These are phyloP conservation scores for Kryphioiulus occultus DNA, from an alignment of 2,888 invertebrate species.

Conservation along the genomic window DNA sequence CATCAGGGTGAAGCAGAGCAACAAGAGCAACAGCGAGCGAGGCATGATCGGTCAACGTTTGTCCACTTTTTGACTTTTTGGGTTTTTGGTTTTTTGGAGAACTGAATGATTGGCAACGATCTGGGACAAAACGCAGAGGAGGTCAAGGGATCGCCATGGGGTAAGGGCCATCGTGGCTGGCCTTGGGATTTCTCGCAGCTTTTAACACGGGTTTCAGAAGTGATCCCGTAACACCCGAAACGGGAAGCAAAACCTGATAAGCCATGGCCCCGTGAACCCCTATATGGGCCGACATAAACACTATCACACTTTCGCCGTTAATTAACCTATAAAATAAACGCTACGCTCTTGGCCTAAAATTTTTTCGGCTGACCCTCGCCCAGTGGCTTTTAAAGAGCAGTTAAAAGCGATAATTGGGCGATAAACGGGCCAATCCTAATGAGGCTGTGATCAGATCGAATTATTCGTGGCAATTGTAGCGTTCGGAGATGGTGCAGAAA, in stretches of 20 bases:
- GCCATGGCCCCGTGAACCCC: neutral
- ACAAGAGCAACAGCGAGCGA: neutral
- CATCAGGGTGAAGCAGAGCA: neutral
- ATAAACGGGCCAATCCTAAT: neutral
- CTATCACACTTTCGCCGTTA: constrained; percentile 30
- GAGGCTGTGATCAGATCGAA: constrained; percentile 3
- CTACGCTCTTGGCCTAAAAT: constrained; percentile 6
- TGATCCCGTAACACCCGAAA: neutral
- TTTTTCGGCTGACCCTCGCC: neutral
- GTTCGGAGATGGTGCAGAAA: no score
- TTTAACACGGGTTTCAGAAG: neutral
- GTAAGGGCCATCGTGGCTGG: constrained; percentile 15
- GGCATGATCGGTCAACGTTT: neutral
- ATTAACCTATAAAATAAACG: constrained; percentile 20
- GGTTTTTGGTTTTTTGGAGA: no score
- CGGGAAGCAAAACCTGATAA: neutral
- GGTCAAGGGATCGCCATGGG: constrained; percentile 28
- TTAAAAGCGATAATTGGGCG: neutral
- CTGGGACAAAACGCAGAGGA: neutral
- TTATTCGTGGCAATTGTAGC: no score
- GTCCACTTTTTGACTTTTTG: neutral
- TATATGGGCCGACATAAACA: neutral
- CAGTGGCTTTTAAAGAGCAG: neutral
- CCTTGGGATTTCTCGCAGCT: neutral
- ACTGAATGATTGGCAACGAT: neutral